Conservation (phyloP, 2,888 invertebrate genomes). For the Caenorhabditis zanzibari region DNA sequence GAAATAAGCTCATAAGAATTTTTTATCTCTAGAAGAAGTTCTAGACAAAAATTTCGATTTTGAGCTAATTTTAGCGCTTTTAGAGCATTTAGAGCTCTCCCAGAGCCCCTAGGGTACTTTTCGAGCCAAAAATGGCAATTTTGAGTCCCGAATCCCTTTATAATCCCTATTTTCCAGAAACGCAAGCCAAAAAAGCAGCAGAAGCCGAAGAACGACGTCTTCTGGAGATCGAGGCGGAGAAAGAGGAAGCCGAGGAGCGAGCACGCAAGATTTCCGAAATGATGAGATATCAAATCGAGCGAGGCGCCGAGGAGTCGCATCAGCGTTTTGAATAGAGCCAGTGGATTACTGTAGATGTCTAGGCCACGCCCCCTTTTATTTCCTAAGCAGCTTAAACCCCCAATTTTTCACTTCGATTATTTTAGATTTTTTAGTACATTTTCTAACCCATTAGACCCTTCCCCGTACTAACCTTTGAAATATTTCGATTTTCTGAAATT, state of each 20-base stretch:
- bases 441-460: too few species aligned
- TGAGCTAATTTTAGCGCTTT: too few species aligned
- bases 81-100: too few species aligned
- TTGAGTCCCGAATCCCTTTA: too few species aligned
- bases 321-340: conserved; percentile 22
- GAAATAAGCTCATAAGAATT: too few species aligned
- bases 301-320: conserved; percentile 55
- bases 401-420: conserved; percentile 2
- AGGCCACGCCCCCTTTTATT: conserved; percentile 3
- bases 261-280: conserved; percentile 59
- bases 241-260: conserved; percentile 58
- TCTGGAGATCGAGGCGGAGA: conserved; percentile 58
- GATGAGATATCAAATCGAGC: conserved; percentile 63
- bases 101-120: background rate
- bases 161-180: conserved; percentile 25
- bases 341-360: conserved; percentile 13
- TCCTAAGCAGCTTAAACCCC: conserved; percentile 3
- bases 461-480: too few species aligned
- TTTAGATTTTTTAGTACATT: too few species aligned
- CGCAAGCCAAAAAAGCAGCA: conserved; percentile 38
- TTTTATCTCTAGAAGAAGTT: too few species aligned
- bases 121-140: too few species aligned
- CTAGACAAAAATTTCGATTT: too few species aligned
- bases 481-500: too few species aligned
- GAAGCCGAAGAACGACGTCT: conserved; percentile 58